Evolutionary conservation across 2,113 vertebrate genomes (phyloP).

Genomic region (Anas platyrhynchos): DNA sequence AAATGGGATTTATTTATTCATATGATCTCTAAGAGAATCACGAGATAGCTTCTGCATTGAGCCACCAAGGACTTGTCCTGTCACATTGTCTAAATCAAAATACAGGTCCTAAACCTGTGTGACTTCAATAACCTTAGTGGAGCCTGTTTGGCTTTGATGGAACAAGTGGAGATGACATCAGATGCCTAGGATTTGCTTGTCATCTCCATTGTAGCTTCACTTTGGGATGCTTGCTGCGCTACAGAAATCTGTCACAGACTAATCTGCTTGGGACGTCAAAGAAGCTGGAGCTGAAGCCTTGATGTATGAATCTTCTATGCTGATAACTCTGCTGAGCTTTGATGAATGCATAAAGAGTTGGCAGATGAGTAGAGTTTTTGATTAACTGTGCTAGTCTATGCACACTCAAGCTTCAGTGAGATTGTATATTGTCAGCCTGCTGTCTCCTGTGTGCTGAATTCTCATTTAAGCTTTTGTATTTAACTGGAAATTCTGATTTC

Average conservation of each 20-base stretch:
- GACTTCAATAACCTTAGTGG: constrained; percentile 17
- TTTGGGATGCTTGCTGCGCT: constrained; percentile 35
- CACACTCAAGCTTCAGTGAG: constrained; percentile 59
- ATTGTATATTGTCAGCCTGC: constrained; percentile 61
- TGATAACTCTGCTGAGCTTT: constrained; percentile 66
- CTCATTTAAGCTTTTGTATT: constrained; percentile 69
- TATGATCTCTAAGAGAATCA: background rate
- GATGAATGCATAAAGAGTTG: constrained; percentile 68
- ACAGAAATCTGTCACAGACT: constrained; percentile 60
- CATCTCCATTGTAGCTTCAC: constrained; percentile 5
- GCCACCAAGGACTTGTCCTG: background rate
- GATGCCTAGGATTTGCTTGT: constrained; percentile 48
- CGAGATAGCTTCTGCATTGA: background rate
- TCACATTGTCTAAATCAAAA: constrained; percentile 43
- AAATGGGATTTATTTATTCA: background rate
- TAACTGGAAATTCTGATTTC: constrained; percentile 62
- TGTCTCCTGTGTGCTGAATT: constrained; percentile 67
- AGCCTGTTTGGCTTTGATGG: constrained; percentile 45
- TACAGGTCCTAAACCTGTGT: background rate
- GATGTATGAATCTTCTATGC: constrained; percentile 61
- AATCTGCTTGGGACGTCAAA: constrained; percentile 63
- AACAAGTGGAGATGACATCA: constrained; percentile 36
- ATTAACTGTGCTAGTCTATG: constrained; percentile 65
- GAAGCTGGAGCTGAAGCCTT: constrained; percentile 48
- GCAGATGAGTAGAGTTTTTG: constrained; percentile 64